A percentile compares a stretch with the other conserved stretches of the same genome.
phyloP scores from a whole-genome alignment of 2,888 invertebrate species.

The Drosophila leonis region DNA sequence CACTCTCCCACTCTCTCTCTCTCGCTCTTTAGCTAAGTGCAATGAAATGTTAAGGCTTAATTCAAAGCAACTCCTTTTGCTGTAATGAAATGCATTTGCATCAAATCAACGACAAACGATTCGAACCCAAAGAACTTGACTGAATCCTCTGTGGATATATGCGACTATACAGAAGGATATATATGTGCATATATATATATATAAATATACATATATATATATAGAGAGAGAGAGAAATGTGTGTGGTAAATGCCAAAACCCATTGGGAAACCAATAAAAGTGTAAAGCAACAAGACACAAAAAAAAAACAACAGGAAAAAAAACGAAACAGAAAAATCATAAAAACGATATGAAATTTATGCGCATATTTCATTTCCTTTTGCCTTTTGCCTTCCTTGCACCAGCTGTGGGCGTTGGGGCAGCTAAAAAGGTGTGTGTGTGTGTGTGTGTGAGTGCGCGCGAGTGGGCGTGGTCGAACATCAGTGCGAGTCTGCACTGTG shows the following conservation, averaged over 20 bases:
- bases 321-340: conserved; percentile 70
- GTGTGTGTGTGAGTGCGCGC: background rate
- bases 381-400: conserved; percentile 43
- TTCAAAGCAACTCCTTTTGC: conserved; percentile 34
- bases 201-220: background rate
- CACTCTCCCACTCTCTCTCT: background rate
- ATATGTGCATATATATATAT: background rate
- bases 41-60: conserved; percentile 66
- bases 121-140: conserved; percentile 33
- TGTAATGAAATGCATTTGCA: conserved; percentile 63
- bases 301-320: background rate
- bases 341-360: conserved; percentile 81
- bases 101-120: conserved; percentile 52
- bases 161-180: conserved; percentile 2
- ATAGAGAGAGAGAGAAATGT: background rate
- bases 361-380: conserved; percentile 80
- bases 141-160: conserved; percentile 8
- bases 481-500: background rate
- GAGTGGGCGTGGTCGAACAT: background rate
- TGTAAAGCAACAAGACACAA: conserved; percentile 50
- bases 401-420: conserved; percentile 7
- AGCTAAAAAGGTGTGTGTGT: conserved; percentile 22
- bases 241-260: conserved; percentile 42
- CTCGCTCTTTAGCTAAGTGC: conserved; percentile 31
- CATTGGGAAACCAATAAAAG: conserved; percentile 73